phyloP scores from a whole-genome alignment of 2,113 vertebrate genomes.

The Erinaceus europaeus region DNA sequence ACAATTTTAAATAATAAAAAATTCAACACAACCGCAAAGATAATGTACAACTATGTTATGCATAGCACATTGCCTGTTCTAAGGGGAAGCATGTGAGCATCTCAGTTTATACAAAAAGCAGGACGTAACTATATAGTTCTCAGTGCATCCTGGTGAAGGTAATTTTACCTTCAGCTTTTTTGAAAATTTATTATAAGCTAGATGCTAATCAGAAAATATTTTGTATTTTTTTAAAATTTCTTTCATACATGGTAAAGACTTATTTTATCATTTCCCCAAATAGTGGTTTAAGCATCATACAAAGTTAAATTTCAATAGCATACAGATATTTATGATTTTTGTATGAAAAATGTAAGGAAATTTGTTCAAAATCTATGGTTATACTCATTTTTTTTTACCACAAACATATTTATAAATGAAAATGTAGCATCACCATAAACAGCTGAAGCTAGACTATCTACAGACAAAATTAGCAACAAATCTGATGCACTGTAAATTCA shows the following conservation, averaged over 20 bases:
- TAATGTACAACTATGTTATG: constrained; percentile 93
- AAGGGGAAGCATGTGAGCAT: constrained; percentile 93
- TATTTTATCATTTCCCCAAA: constrained; percentile 89
- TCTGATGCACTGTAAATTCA: constrained; percentile 94
- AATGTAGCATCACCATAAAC: constrained; percentile 92
- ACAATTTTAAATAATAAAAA: constrained; percentile 84
- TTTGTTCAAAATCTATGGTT: constrained; percentile 93
- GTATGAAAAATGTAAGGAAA: constrained; percentile 93
- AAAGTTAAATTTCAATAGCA: constrained; percentile 95
- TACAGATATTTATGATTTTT: constrained; percentile 93
- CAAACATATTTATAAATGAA: constrained; percentile 95
- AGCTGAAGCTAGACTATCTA: constrained; percentile 97
- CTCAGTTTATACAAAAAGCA: constrained; percentile 92
- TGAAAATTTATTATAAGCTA: constrained; percentile 85
- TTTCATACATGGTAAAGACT: constrained; percentile 88
- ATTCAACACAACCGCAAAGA: constrained; percentile 89
- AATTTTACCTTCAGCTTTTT: constrained; percentile 82
- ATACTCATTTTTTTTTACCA: constrained; percentile 94
- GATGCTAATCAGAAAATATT: constrained; percentile 89
- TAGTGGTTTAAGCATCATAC: constrained; percentile 95
- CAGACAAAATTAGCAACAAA: constrained; percentile 95
- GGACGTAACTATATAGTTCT: constrained; percentile 89
- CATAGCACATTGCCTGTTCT: constrained; percentile 96
- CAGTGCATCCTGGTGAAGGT: constrained; percentile 90
- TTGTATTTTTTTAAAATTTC: constrained; percentile 87